phyloP scores from a whole-genome alignment of 2,113 vertebrate species.

The Oxyura jamaicensis region DNA sequence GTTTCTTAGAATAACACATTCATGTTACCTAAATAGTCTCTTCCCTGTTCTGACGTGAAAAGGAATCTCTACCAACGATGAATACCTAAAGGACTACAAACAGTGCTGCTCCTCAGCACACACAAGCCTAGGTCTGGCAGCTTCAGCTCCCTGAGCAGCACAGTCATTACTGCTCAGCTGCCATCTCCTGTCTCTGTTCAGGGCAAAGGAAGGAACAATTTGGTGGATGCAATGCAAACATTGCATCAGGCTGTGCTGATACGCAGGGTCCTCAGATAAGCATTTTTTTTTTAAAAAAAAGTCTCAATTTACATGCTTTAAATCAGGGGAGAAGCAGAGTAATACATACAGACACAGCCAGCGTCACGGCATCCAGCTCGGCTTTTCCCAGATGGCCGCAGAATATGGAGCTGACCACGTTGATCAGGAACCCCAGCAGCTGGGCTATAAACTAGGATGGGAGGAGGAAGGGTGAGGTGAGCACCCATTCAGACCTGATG shows the following conservation, averaged over 20 bases:
- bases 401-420: slow-evolving; percentile 90
- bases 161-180: background rate
- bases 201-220: background rate
- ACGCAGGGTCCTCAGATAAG: rapidly evolving
- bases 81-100: background rate
- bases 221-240: rapidly evolving
- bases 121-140: rapidly evolving
- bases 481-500: background rate
- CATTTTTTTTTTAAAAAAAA: background rate
- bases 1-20: background rate
- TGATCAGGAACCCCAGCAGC: slow-evolving; percentile 87
- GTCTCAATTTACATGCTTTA: background rate
- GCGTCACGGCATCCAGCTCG: slow-evolving; percentile 86
- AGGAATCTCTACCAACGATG: background rate
- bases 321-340: background rate
- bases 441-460: slow-evolving; percentile 84
- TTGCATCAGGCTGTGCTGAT: background rate
- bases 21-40: background rate
- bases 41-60: background rate
- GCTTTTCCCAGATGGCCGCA: slow-evolving; percentile 91
- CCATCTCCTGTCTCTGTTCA: background rate
- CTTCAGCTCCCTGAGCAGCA: background rate
- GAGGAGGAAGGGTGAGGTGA: background rate
- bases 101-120: background rate
- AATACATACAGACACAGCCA: slow-evolving; percentile 85